Conservation (phyloP, 2,797 vertebrate genomes). For the Natrix natrix region DNA sequence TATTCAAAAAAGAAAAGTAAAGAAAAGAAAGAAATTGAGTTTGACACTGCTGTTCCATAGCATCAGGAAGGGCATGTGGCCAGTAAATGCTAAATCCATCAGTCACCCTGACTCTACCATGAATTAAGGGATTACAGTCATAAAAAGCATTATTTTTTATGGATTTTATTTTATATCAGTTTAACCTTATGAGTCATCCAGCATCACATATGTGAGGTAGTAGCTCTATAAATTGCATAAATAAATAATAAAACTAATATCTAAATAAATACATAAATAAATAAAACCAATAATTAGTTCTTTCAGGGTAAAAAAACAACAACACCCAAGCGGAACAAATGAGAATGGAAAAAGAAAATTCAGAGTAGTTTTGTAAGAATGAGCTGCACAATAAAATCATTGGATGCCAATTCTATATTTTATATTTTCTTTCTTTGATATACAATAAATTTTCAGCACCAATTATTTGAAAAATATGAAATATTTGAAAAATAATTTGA, state of each 20-base stretch:
- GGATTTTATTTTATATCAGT: neutral
- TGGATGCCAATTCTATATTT: neutral
- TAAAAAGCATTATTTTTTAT: neutral
- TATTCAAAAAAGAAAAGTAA: no score
- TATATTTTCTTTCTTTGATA: neutral
- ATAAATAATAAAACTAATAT: neutral
- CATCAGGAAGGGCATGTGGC: neutral
- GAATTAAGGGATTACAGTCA: neutral
- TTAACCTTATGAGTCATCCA: neutral
- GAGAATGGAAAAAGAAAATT: neutral
- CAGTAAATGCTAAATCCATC: neutral
- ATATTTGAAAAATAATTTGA: constrained; percentile 15
- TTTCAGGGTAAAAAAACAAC: neutral
- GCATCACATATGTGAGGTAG: neutral
- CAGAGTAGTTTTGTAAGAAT: neutral
- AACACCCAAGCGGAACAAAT: neutral
- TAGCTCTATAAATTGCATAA: neutral
- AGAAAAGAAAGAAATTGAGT: no score
- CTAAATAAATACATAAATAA: neutral
- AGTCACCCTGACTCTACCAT: neutral
- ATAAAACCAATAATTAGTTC: neutral
- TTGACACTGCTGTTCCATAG: no score
- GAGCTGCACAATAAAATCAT: neutral
- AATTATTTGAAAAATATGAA: constrained; percentile 7
- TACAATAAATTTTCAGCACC: neutral